phyloP scores from a whole-genome alignment of 2,888 invertebrate species.

The Tachina grossa region DNA sequence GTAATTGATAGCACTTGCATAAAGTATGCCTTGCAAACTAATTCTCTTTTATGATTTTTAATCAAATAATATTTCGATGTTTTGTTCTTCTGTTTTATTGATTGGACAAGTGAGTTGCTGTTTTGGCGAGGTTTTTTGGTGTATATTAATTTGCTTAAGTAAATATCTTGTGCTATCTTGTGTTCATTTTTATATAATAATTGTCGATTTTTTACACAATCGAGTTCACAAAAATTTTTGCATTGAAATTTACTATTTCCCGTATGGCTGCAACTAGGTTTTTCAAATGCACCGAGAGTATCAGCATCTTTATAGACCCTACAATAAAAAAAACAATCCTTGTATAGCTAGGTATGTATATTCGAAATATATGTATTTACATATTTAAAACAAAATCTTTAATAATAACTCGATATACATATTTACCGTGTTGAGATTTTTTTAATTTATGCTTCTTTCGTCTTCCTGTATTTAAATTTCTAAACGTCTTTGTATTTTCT shows the following conservation, averaged over 20 bases:
- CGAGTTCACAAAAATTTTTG: constrained; percentile 17
- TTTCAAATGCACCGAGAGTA: not conserved
- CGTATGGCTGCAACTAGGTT: not conserved
- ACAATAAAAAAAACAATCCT: constrained; percentile 15
- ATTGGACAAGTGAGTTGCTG: not conserved
- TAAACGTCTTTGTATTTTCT: not conserved
- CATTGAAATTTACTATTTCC: constrained; percentile 5
- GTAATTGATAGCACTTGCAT: constrained; percentile 21
- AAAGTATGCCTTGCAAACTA: constrained; percentile 29
- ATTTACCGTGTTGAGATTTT: not conserved
- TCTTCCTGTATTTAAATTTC: constrained; percentile 2
- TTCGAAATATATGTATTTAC: not conserved
- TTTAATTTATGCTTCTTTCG: not conserved
- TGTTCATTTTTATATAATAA: too few relatives aligned
- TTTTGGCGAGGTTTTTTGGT: constrained; percentile 4
- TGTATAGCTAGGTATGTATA: not conserved
- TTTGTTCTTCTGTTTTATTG: constrained; percentile 17
- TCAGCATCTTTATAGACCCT: constrained; percentile 15
- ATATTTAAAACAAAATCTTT: too few relatives aligned
- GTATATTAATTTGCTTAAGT: not conserved
- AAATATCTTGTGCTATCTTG: constrained; percentile 21
- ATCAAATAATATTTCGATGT: constrained; percentile 28
- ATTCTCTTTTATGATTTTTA: constrained; percentile 26
- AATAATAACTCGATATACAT: not conserved
- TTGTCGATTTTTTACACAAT: constrained; percentile 5